Evolutionary conservation across 2,888 invertebrate species (phyloP).

Genomic region (Dysmachus trigonus): DNA sequence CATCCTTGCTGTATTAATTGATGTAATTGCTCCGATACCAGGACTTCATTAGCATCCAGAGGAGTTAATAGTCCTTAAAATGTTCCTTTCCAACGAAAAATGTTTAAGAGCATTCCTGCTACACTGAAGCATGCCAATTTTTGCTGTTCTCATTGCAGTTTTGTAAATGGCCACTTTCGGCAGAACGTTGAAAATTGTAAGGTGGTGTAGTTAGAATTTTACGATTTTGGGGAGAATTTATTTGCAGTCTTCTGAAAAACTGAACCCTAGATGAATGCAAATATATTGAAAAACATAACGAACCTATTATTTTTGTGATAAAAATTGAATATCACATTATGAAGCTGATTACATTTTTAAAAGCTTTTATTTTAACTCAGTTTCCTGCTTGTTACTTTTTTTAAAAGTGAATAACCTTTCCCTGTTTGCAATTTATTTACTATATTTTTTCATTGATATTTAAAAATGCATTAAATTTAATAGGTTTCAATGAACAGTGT

Average conservation of each 20-base stretch:
- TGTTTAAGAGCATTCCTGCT: background rate
- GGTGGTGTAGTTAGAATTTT: background rate
- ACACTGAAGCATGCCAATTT: background rate
- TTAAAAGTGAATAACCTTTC: background rate
- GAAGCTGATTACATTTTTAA: background rate
- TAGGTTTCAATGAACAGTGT: background rate
- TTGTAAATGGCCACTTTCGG: background rate
- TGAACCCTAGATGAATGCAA: background rate
- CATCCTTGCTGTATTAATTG: conserved; percentile 44
- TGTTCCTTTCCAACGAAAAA: background rate
- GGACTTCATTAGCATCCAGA: conserved; percentile 48
- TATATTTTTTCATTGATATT: too few relatives aligned
- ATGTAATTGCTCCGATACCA: conserved; percentile 48
- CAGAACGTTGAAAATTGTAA: background rate
- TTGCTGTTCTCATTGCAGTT: background rate
- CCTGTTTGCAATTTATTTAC: too few relatives aligned
- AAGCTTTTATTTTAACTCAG: too few relatives aligned
- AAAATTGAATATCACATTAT: background rate
- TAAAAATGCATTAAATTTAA: background rate
- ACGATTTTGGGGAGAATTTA: background rate
- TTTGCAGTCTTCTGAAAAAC: background rate
- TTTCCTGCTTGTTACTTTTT: background rate
- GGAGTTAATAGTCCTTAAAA: conserved; percentile 44
- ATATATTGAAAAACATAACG: background rate
- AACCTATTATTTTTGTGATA: background rate